Percentiles rank a stretch among this genome's conserved stretches.
phyloP scores from a whole-genome alignment of 2,888 invertebrate species.

The Synanthedon vespiformis region DNA sequence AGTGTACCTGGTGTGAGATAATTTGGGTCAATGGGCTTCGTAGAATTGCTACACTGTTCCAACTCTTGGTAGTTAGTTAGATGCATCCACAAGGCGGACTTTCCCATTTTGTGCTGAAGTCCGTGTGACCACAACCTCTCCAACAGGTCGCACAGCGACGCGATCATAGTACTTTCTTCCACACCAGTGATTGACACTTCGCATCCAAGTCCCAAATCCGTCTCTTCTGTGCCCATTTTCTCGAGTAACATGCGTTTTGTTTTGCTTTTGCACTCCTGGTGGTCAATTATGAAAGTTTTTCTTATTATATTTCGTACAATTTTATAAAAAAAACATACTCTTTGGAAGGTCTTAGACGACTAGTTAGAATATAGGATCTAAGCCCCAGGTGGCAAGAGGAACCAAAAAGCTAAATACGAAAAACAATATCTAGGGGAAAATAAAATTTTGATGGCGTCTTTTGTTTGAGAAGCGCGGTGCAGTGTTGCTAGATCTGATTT shows the following conservation, averaged over 20 bases:
- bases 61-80: constrained; percentile 89
- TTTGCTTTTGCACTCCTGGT: constrained; percentile 89
- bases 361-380: too few relatives aligned
- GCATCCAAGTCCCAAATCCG: constrained; percentile 90
- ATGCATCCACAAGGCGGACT: constrained; percentile 97
- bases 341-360: too few relatives aligned
- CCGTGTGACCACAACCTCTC: constrained; percentile 99
- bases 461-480: too few relatives aligned
- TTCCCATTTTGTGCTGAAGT: constrained; percentile 93
- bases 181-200: constrained; percentile 79
- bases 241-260: constrained; percentile 99
- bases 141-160: constrained; percentile 95
- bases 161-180: constrained; percentile 98
- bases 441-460: too few relatives aligned
- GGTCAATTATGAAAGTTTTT: constrained; percentile 3
- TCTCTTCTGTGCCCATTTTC: constrained; percentile 98
- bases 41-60: constrained; percentile 74
- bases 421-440: too few relatives aligned
- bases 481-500: too few relatives aligned
- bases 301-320: neutral
- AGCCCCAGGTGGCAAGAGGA: too few relatives aligned
- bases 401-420: too few relatives aligned
- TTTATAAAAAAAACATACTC: neutral
- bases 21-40: constrained; percentile 65
- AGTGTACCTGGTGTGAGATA: constrained; percentile 64